A percentile compares a stretch with the other conserved stretches of the same genome.
These are phyloP conservation scores for Leucophenga maculata DNA, from an alignment of 2,888 invertebrate genomes.

Conservation along the genomic window DNA sequence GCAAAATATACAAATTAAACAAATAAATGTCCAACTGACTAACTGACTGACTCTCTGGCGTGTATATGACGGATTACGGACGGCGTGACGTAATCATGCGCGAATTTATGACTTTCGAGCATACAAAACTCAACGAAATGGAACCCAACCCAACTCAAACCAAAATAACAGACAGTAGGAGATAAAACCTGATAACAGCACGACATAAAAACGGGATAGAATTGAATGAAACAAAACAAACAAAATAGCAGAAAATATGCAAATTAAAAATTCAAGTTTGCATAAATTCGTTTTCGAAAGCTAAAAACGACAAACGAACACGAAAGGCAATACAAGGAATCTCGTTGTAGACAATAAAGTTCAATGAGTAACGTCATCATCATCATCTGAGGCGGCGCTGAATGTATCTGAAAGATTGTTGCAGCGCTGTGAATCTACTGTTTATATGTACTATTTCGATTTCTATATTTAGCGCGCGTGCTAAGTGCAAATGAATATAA, in stretches of 20 bases:
- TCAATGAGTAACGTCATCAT: conserved; percentile 35
- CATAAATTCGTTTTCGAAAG: conserved; percentile 53
- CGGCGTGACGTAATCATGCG: conserved; percentile 52
- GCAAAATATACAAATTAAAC: conserved; percentile 15
- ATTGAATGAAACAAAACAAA: conserved; percentile 28
- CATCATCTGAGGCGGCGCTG: neutral
- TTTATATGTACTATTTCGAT: neutral
- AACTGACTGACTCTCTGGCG: conserved; percentile 26
- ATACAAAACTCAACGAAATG: conserved; percentile 16
- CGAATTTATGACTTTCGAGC: conserved; percentile 38
- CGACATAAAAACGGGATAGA: conserved; percentile 34
- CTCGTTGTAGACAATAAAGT: conserved; percentile 20
- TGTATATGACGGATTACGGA: conserved; percentile 23
- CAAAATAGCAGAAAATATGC: conserved; percentile 18
- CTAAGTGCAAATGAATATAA: conserved; percentile 1
- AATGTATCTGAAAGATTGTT: too few species aligned
- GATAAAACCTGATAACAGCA: conserved; percentile 40
- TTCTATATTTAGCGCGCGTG: conserved; percentile 19
- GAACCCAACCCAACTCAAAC: conserved; percentile 33
- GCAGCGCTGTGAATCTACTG: too few species aligned
- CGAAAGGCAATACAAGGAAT: conserved; percentile 35
- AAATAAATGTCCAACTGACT: conserved; percentile 20
- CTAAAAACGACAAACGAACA: conserved; percentile 26
- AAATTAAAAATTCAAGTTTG: conserved; percentile 46
- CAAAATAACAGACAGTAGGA: neutral